Evolutionary conservation across 2,113 vertebrate species (phyloP), one percentile per base, ranked within the genome.

Genomic region (Coracopsis vasa): DNA sequence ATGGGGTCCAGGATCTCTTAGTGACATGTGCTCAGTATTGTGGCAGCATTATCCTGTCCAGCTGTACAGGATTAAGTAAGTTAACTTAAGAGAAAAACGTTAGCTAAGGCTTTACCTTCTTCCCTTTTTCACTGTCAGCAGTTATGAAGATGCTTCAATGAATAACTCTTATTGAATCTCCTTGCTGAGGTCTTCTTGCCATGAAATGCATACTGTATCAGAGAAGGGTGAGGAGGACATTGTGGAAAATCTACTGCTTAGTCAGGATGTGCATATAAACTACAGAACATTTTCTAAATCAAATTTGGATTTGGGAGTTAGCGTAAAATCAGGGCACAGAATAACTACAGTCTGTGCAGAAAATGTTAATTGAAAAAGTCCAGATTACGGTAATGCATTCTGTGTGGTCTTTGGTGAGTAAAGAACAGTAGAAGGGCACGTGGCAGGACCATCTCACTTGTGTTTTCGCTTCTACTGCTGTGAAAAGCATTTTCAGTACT

Each of bases 401-500:
- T 86, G 44, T 54, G 82, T 90, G 88, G 92, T 66, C 88, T 93
- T 91, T 18, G 1, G 61, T 94, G 86, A 82, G 66, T 37, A 35
- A 56, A 67, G 88, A 95, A 73, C 47, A 88, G 79, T 80, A 88
- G 73, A 90, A 85, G 6, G 4, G 42, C 80, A 60, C 78, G 66
- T 89, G 83, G 66, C 75, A 80, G 39, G 66, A 86, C 77, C 61
- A 37, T 70, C 54, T 88, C 50, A 24, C 61, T 90, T 86, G 44
- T 78, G 50, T 5, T 92, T 92, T 96, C 85, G 51, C 60, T 95
- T 92, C 74, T 82, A n/a, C 88, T 95, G 78, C 86, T 96, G 80
- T 78, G 95, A 93, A 93, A 95, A 96, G 71, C 41, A 60, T 74
- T 92, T 96, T 81, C 80, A 90, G 73, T 96, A 77, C 94, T 95